phyloP scores from a whole-genome alignment of 2,113 vertebrate species.

The Pollimyrus isidori region DNA sequence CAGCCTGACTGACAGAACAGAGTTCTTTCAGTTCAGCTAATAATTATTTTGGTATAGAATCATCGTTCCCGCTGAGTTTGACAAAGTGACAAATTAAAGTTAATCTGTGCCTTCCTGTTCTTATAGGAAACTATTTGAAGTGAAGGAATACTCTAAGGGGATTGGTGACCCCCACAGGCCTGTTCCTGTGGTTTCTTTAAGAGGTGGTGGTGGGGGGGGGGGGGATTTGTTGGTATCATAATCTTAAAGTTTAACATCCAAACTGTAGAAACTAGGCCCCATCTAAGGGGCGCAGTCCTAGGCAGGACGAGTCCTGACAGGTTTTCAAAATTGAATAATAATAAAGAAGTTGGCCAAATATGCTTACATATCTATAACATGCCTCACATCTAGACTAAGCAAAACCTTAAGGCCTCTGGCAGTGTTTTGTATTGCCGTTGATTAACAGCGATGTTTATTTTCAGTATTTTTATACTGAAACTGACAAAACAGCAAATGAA shows the following conservation, averaged over 20 bases:
- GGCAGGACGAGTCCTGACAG: background rate
- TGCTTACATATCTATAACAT: slow-evolving; percentile 29
- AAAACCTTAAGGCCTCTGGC: slow-evolving; percentile 15
- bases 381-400: slow-evolving; percentile 16
- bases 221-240: slow-evolving; percentile 15
- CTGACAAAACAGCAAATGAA: slow-evolving; percentile 27
- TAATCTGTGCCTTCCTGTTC: slow-evolving; percentile 44
- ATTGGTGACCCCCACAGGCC: slow-evolving; percentile 17
- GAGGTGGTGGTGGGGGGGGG: background rate
- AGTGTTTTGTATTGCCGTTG: slow-evolving; percentile 7
- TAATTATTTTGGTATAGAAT: slow-evolving; percentile 17
- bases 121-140: slow-evolving; percentile 34
- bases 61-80: slow-evolving; percentile 23
- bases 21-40: slow-evolving; percentile 23
- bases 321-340: background rate
- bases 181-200: background rate
- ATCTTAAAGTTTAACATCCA: slow-evolving; percentile 16
- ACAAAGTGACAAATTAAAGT: slow-evolving; percentile 41
- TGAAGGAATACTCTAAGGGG: slow-evolving; percentile 22
- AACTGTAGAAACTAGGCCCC: background rate
- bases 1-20: slow-evolving; percentile 32
- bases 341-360: background rate
- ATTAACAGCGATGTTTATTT: slow-evolving; percentile 34
- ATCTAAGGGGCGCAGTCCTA: background rate
- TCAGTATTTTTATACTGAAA: slow-evolving; percentile 22